phyloP scores from a whole-genome alignment of 2,888 invertebrate species.

The Dryobotodes eremita region DNA sequence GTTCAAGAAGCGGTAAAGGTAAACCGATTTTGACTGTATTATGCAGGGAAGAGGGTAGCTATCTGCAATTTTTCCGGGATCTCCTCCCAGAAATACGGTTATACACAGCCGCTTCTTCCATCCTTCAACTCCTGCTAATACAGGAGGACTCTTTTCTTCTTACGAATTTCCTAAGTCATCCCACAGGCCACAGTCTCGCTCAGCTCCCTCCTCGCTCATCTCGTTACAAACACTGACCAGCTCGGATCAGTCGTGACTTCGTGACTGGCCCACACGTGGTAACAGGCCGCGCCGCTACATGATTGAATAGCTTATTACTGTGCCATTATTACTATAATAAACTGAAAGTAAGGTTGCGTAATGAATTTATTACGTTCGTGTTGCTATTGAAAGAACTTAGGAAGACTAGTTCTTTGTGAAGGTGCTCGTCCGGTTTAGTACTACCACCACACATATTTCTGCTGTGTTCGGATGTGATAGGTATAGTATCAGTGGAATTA shows the following conservation, averaged over 20 bases:
- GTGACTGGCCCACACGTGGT: constrained; percentile 59
- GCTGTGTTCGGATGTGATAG: too few relatives aligned
- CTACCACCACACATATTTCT: background rate
- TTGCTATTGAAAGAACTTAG: constrained; percentile 26
- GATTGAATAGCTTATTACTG: constrained; percentile 47
- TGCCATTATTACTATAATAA: constrained; percentile 36
- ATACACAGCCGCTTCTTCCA: background rate
- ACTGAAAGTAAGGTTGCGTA: constrained; percentile 49
- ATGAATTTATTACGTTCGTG: constrained; percentile 17
- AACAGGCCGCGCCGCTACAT: constrained; percentile 28
- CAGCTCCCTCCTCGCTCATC: constrained; percentile 39
- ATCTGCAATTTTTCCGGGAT: background rate
- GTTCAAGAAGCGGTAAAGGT: background rate
- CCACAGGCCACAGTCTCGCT: background rate
- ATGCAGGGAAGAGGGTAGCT: background rate
- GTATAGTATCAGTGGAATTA: too few relatives aligned
- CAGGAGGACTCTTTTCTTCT: too few relatives aligned
- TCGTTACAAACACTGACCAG: constrained; percentile 15
- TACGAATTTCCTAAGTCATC: background rate
- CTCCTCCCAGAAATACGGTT: background rate
- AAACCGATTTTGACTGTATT: background rate
- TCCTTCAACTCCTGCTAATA: background rate
- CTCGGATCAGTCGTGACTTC: constrained; percentile 53
- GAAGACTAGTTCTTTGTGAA: background rate
- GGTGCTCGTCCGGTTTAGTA: background rate